Base-by-base conservation (phyloP, 35 echinoderm and acorn worm genomes). In the Apostichopus japonicus region DNA sequence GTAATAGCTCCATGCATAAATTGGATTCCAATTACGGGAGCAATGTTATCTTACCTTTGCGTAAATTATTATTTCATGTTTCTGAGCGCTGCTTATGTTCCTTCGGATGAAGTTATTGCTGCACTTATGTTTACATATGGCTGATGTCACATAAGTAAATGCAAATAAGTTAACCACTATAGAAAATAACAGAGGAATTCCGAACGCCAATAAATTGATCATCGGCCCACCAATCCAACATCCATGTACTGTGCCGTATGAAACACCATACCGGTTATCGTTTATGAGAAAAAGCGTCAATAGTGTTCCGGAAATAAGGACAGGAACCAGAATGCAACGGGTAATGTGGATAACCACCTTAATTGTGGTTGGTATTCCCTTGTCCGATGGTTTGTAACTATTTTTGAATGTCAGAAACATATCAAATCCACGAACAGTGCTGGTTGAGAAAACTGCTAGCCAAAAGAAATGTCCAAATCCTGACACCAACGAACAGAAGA, bases 391-490 rank as follows among this genome's bases (percentile, higher is more conserved):
- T 1, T n/a, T 8, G 54, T 17, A 87, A 52, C 44, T 52, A 16
- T 82, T 16, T 55, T 16, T 87, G 53, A 87, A 87, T 8, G 54
- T 87, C 55, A 22, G 84, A 51, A 15, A 51, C 27, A 81, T 51
- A 81, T 55, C 14, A 51, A 5, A 81, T 14, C 84, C 84, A 25
- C 52, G 9, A 6, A 27, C 10, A 24, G 84, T 56, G 56, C 84
- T 87, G 5, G 84, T 65, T 70, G 56, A 59, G 54, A 92, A 92
- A 25, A 63, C 90, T 61, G 76, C 24, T 13, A 92, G 6, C 90
- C 90, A 92, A 11, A 79, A 92, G 19, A 79, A 92, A 58, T 92
- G 90, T 16, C 71, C 55, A 6, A 92, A 23, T 56, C 73, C 76
- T 15, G 90, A 76, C 13, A 92, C 75, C 10, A 65, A 10, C 10